A percentile compares a stretch with the other conserved stretches of the same genome.
These are phyloP conservation scores for Cheilosia vernalis DNA, from an alignment of 2,888 invertebrate genomes.

Conservation along the genomic window DNA sequence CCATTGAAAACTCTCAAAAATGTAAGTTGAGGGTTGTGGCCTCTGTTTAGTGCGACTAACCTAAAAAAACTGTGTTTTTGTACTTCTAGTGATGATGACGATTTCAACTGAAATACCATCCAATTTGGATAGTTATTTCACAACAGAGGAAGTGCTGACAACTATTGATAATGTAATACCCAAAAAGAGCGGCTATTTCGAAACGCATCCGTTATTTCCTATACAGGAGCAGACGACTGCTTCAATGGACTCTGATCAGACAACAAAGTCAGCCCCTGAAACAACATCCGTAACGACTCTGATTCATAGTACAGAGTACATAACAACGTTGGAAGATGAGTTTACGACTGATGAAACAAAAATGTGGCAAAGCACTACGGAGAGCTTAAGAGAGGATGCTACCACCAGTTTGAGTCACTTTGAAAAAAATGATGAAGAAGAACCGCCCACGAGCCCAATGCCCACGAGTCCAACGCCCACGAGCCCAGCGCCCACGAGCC, in stretches of 20 bases:
- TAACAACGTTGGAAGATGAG: constrained; percentile 26
- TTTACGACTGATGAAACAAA: background rate
- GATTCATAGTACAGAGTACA: background rate
- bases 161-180: constrained; percentile 14
- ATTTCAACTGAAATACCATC: constrained; percentile 19
- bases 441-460: background rate
- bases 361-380: background rate
- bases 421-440: background rate
- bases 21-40: constrained; percentile 24
- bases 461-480: too few species aligned
- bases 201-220: constrained; percentile 25
- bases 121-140: background rate
- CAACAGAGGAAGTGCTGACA: constrained; percentile 20
- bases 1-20: constrained; percentile 58
- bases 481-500: background rate
- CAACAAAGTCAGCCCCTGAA: background rate
- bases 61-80: too few species aligned
- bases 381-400: background rate
- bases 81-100: constrained; percentile 53
- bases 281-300: background rate
- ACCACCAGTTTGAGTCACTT: background rate
- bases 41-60: background rate
- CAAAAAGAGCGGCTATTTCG: background rate
- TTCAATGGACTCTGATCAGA: background rate
- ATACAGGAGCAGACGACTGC: constrained; percentile 50